A percentile compares a stretch with the other conserved stretches of the same genome.
Evolutionary conservation across 2,113 vertebrate species (phyloP).

Genomic region (Carlito syrichta): DNA sequence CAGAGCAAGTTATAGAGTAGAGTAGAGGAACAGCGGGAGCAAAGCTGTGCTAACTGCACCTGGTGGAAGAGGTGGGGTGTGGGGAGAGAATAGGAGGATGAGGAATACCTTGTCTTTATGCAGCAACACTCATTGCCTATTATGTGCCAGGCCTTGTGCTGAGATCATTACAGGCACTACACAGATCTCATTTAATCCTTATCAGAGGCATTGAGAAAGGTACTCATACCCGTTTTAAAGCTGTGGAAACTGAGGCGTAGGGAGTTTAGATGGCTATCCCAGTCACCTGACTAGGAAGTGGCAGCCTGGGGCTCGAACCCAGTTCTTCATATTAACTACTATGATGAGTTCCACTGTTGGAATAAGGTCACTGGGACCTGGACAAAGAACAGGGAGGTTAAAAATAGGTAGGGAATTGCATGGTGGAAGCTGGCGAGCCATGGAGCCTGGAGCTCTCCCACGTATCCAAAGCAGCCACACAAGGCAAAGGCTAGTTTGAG

Average conservation of each 20-base stretch:
- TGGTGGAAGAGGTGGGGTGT: neutral
- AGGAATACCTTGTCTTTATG: accelerated
- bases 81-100: neutral
- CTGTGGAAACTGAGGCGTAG: neutral
- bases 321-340: neutral
- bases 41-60: accelerated
- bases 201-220: neutral
- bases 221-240: neutral
- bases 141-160: neutral
- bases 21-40: neutral
- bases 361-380: neutral
- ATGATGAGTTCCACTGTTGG: neutral
- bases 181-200: accelerated
- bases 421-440: accelerated
- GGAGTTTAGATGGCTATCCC: neutral
- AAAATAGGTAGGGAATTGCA: accelerated
- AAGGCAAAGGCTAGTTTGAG: neutral
- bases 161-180: neutral
- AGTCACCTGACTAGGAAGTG: neutral
- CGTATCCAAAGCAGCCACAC: accelerated
- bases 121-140: accelerated
- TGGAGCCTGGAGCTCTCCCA: accelerated
- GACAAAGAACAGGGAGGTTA: neutral
- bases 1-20: neutral
- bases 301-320: neutral